These are phyloP conservation scores for Drosophila birchii DNA, from an alignment of 2,888 invertebrate species.

Conservation along the genomic window DNA sequence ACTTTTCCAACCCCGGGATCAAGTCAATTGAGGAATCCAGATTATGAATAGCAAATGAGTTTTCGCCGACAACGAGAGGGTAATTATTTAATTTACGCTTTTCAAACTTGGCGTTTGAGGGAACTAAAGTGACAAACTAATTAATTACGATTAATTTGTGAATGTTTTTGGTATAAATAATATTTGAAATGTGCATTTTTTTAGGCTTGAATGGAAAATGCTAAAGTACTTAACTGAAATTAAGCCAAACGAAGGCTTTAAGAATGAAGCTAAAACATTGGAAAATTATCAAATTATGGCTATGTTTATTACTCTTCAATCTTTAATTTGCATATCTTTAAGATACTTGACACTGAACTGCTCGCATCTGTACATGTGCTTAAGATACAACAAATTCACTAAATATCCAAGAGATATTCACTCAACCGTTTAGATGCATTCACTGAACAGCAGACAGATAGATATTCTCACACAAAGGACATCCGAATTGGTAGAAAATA, in stretches of 20 bases:
- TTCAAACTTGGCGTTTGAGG: not conserved
- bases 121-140: not conserved
- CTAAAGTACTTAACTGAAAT: not conserved
- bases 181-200: not conserved
- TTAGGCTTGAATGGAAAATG: too few species aligned
- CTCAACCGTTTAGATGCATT: slow-evolving; percentile 9
- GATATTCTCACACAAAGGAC: slow-evolving; percentile 10
- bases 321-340: not conserved
- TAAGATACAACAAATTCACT: slow-evolving; percentile 2
- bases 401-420: slow-evolving; percentile 9
- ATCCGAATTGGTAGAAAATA: slow-evolving; percentile 8
- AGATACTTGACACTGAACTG: not conserved
- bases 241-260: not conserved
- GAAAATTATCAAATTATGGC: not conserved
- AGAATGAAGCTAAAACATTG: not conserved
- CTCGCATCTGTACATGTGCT: not conserved
- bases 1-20: slow-evolving; percentile 42
- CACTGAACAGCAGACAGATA: slow-evolving; percentile 18
- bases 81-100: slow-evolving; percentile 22
- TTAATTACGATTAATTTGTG: slow-evolving; percentile 1
- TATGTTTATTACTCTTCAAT: not conserved
- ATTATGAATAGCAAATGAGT: slow-evolving; percentile 33
- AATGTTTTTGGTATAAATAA: not conserved
- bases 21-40: slow-evolving; percentile 34
- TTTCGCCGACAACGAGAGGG: slow-evolving; percentile 9